Evolutionary conservation across 1,140 invertebrate genomes (phyloP), one percentile per base, ranked within the genome.

Genomic region (Scaptomyza hsui): DNA sequence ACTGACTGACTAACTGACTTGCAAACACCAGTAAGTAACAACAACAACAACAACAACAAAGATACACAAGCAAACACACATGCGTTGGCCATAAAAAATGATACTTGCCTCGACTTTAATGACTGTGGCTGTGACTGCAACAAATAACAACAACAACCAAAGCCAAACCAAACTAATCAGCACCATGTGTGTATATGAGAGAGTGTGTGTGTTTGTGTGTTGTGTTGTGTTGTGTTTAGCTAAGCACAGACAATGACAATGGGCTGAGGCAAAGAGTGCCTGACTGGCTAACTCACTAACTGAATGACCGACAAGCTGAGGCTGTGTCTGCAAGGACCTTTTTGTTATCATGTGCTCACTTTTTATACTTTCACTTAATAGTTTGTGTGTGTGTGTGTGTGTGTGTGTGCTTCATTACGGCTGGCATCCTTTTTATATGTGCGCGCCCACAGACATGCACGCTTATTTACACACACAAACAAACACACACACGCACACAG

Each of bases 71-170:
- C 37, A 52, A 51, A 56, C 64, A 73, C 57, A 51, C 51, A 41
- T 48, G 56, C 19, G 48, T 61, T 19, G 63, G 65, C 63, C 71
- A 86, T 86, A 86, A 88, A 86, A 86, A 88, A 78, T 85, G 73
- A 85, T 85, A 74, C 81, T 85, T 85, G 86, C 81, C 81, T 81
- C 75, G 77, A 64, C 81, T 85, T 85, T 85, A 85, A 85, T 85
- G 81, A 78, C 82, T 85, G 68, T 68, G 55, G 47, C 55, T 67
- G 24, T 80, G 72, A 73, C 72, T 86, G 81, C 72, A 82, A 45
- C 78, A 80, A 16, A 53, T 47, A 70, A 32, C 59, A 61, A 16
- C 24, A 62, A 5, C 4, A 49, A 24, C 42, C 45, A 9, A 26
- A 56, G 18, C 67, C 56, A 3, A 29, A 51, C 74, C 78, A 81